Evolutionary conservation across 2,113 vertebrate species (phyloP), one percentile per base, ranked within the genome.

Genomic region (Australoheros scitulus): DNA sequence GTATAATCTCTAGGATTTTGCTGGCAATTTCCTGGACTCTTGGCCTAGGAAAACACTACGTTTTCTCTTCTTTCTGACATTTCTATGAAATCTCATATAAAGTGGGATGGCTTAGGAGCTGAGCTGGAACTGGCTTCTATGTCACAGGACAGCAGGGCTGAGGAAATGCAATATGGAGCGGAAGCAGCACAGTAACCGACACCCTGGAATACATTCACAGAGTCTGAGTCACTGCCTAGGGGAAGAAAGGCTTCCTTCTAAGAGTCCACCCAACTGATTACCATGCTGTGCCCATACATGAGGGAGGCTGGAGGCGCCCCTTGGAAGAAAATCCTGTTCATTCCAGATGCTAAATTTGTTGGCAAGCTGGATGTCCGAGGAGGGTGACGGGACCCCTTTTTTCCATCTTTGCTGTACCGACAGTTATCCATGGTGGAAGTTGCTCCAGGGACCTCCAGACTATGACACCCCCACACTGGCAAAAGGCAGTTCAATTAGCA

Each of bases 131-230:
- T 34, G 11, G 47, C 32, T 72, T 72, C 47, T 55, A 72, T 72
- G 68, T 72, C 68, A 72, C 47, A 32, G 68, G 68, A 72, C 26
- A 72, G 47, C 26, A 55, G 68, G 47, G 68, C 47, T 72, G 47
- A 72, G 18, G 68, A 55, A 72, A 72, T 72, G 68, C 68, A 72
- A 72, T 72, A 72, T 55, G 26, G 26, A 72, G 26, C 18, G 7
- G 26, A 72, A 34, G 47, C 47, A 6, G 11, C 18, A 72, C 47
- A 72, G 68, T 55, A 72, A 72, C 68, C 18, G 4, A 72, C 47
- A 72, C 68, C 47, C 26, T 72, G 68, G 47, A 72, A 72, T 72
- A 72, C 68, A 55, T 72, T 72, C 68, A 72, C 68, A 72, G 47
- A 72, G 47, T 72, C 11, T 72, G 68, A 72, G 47, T 55, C 26